Base-by-base conservation (phyloP, 1,140 invertebrate species). In the Caenorhabditis inopinata region DNA sequence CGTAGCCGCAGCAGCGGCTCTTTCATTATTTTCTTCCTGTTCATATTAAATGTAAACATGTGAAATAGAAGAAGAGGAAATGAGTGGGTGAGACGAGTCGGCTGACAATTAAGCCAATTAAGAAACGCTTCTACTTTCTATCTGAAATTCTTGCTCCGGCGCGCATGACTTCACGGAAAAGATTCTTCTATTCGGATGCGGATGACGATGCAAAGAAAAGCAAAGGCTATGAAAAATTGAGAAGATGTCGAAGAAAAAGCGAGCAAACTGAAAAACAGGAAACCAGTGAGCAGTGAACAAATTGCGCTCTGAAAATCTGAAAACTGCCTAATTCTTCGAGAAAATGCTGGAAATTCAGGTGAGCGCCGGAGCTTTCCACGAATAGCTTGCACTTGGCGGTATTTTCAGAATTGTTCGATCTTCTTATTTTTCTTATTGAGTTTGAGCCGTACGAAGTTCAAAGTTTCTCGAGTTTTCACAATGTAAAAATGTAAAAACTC, bases 31-130 rank as follows among this genome's bases (percentile, higher is more conserved):
- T 12, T 74, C 42, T 35, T 21, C 46, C 27, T 35, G 35, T 45
- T 75, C 29, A 51, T 48, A 75, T 68, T 68, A 21, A 32, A 68
- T 68, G 58, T 68, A 68, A 68, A 68, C 58, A 68, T 21, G 32
- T n/a, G n/a, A 68, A 32, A 68, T 29, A n/a, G 38, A 68, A 68
- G 38, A 68, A 21, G 25, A 23, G n/a, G 27, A 42, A 68, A 42
- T 35, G 32, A 29, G 58, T 68, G 32, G 5, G 25, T 68, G n/a
- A 38, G 32, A 68, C 32, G n/a, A 68, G 58, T 35, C n/a, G 58
- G 12, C 27, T 68, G 29, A 68, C 12, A 68, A 68, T 68, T 68
- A 68, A 38, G 58, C 58, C 58, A 68, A 68, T 68, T 68, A 68
- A 68, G n/a, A 35, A n/a, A 29, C 53, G 53, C n/a, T 32, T 62